These are phyloP conservation scores for Scalopus aquaticus DNA, from an alignment of 2,113 vertebrate genomes.

Conservation along the genomic window DNA sequence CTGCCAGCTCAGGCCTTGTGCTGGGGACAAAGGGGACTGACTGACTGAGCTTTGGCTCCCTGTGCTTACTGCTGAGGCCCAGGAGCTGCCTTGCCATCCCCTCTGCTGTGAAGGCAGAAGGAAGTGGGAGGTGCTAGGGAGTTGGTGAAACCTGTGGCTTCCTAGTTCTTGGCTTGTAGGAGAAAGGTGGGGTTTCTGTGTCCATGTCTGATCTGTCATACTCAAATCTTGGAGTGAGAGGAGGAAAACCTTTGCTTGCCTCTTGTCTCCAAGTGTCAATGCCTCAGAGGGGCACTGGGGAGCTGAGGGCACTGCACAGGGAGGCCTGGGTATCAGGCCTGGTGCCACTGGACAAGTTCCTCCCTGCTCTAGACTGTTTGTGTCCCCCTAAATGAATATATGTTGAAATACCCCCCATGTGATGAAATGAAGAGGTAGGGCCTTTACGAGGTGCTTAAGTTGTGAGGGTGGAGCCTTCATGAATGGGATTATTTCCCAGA, in stretches of 20 bases:
- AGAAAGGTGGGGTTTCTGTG: not conserved
- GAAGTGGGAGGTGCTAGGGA: not conserved
- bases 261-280: no score
- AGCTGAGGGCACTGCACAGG: fast-evolving
- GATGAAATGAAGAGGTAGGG: not conserved
- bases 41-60: not conserved
- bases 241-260: not conserved
- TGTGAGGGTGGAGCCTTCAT: not conserved
- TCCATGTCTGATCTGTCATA: not conserved
- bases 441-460: not conserved
- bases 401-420: not conserved
- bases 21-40: not conserved
- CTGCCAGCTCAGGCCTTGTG: not conserved
- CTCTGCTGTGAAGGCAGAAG: not conserved
- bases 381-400: not conserved
- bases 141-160: not conserved
- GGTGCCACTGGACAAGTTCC: not conserved
- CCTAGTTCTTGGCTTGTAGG: not conserved
- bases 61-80: not conserved
- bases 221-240: no score
- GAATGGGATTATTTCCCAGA: not conserved
- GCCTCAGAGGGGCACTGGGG: not conserved
- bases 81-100: not conserved
- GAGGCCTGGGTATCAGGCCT: not conserved
- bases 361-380: not conserved